Base-by-base conservation (phyloP, 30 jellyfish, hydroid and myxozoan species). In the Rhopilema esculentum region DNA sequence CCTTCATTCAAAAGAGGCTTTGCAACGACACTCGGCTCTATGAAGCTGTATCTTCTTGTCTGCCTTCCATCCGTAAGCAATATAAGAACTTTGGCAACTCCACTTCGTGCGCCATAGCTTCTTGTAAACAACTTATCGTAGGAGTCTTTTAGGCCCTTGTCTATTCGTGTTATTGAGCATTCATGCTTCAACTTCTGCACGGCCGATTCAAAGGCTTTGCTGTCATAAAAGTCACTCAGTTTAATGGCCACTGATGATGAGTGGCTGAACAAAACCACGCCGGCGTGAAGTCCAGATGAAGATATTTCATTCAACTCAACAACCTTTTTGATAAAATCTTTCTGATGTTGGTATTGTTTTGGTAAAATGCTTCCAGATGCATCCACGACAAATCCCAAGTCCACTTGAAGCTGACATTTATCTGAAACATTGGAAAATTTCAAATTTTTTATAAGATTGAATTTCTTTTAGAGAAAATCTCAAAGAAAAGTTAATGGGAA, bases 321-420 rank as follows among this genome's bases (percentile, higher is more conserved):
- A 64, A 85, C 69, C 28, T 66, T 85, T 66, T 85, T 85, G 83
- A 85, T 73, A 49, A 85, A 85, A 53, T 85, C 88, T 27, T 85
- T 85, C 77, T 72, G 79, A 16, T 23, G 79, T 53, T 85, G 94
- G 51, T 57, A 76, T 57, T 85, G 85, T 72, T 74, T 76, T 27
- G 76, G 69, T 1, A 32, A 51, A 0, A 85, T 66, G 84, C 94
- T 85, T 28, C 94, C 94, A n/a, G 94, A 85, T 50, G 94, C 88
- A 66, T 85, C 94, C 22, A 85, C 70, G 27, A 85, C 84, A 69
- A 85, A 85, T 16, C 51, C 88, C 0, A 76, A 22, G 68, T 85
- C 94, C 21, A 85, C 77, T 32, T 75, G 85, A 31, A 29, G 68
- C 25, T 32, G 65, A 65, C 94, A 85, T 23, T 52, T 80, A 17